phyloP scores from a whole-genome alignment of 2,888 invertebrate genomes.

The Augochlorella aurata region DNA sequence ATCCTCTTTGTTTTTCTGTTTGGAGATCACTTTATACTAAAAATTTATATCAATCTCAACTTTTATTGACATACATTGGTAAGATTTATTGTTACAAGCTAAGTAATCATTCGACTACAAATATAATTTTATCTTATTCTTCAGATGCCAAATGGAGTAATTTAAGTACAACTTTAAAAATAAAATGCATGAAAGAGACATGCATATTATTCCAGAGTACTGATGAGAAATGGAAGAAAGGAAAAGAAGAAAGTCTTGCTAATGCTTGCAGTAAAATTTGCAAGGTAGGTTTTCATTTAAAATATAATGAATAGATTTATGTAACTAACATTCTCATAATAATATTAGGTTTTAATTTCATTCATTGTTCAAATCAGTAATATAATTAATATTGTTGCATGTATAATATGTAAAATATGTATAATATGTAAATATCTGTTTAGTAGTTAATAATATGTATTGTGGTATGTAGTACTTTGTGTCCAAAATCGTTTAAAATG shows the following conservation, averaged over 20 bases:
- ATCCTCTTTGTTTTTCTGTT: slow-evolving; percentile 86
- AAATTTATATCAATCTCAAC: slow-evolving; percentile 86
- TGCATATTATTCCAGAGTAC: slow-evolving; percentile 82
- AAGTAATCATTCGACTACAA: neutral
- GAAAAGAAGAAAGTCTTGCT: slow-evolving; percentile 76
- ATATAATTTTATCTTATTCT: slow-evolving; percentile 24
- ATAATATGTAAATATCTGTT: neutral
- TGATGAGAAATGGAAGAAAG: slow-evolving; percentile 81
- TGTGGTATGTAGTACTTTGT: neutral
- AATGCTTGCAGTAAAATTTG: slow-evolving; percentile 67
- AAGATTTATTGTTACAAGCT: slow-evolving; percentile 35
- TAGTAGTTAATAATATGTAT: neutral
- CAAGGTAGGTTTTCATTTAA: slow-evolving; percentile 65
- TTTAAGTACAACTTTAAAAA: slow-evolving; percentile 77
- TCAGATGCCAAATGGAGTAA: slow-evolving; percentile 79
- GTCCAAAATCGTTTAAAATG: slow-evolving; percentile 22
- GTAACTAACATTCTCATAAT: neutral
- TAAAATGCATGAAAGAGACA: slow-evolving; percentile 82
- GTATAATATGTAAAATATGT: neutral
- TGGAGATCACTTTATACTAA: slow-evolving; percentile 88
- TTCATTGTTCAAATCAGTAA: neutral
- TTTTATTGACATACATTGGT: slow-evolving; percentile 84
- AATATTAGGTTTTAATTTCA: neutral
- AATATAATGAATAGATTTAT: neutral
- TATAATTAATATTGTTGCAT: neutral